A percentile compares a stretch with the other conserved stretches of the same genome.
Conservation (phyloP, 2,113 vertebrate genomes). For the Lophochroa leadbeateri region DNA sequence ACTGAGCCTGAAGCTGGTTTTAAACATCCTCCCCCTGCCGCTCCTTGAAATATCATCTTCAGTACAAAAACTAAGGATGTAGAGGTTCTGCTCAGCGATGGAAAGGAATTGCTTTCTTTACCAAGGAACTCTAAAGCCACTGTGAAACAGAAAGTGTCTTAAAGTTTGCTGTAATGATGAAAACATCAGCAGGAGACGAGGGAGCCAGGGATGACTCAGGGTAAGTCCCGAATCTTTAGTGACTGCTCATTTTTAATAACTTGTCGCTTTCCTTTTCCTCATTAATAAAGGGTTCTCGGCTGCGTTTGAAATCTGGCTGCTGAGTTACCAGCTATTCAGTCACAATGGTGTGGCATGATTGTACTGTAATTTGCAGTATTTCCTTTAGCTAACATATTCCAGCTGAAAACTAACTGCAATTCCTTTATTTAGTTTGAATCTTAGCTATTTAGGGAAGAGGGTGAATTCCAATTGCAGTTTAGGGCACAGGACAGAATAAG, state of each 20-base stretch:
- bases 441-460: not conserved
- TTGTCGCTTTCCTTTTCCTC: not conserved
- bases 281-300: not conserved
- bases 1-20: slow-evolving; percentile 1
- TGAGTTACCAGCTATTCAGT: not conserved
- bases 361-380: not conserved
- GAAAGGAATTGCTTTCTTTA: slow-evolving; percentile 33
- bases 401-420: not conserved
- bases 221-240: slow-evolving; percentile 73
- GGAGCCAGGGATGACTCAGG: slow-evolving; percentile 64
- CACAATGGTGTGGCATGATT: not conserved
- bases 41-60: slow-evolving; percentile 9
- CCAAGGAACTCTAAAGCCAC: slow-evolving; percentile 33
- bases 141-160: slow-evolving; percentile 51
- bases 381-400: not conserved
- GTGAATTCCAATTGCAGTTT: not conserved
- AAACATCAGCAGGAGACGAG: slow-evolving; percentile 65
- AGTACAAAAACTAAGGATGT: slow-evolving; percentile 24
- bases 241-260: slow-evolving; percentile 2
- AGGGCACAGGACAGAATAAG: not conserved
- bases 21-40: slow-evolving; percentile 24
- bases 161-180: slow-evolving; percentile 69
- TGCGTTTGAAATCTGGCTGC: not conserved
- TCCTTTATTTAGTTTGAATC: not conserved
- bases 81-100: slow-evolving; percentile 48